Percentiles rank a stretch among this genome's conserved stretches.
phyloP scores from a whole-genome alignment of 64 coral and sea anemone genomes.

The Hydrozoanthus tunicans region DNA sequence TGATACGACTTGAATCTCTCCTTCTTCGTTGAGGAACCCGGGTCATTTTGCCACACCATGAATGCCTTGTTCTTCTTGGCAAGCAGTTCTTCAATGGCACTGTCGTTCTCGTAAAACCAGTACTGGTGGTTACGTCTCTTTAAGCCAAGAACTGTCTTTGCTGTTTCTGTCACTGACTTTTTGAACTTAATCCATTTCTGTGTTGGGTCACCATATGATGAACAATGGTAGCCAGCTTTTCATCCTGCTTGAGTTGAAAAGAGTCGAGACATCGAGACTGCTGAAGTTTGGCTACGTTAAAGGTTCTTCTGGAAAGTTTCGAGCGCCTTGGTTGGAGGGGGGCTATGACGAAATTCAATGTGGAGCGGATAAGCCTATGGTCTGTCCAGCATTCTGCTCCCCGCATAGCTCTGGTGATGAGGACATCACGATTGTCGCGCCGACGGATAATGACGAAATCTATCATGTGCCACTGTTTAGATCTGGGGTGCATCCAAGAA shows the following conservation, averaged over 20 bases:
- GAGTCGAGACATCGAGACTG: neutral
- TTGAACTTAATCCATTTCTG: constrained; percentile 27
- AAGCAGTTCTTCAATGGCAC: neutral
- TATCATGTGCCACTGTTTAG: constrained; percentile 29
- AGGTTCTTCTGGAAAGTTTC: neutral
- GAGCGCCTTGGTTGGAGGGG: neutral
- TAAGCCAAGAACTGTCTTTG: neutral
- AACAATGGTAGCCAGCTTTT: neutral
- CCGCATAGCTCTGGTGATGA: constrained; percentile 28
- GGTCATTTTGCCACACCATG: constrained; percentile 46
- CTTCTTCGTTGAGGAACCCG: neutral
- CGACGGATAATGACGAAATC: constrained; percentile 32
- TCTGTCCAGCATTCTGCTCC: constrained; percentile 31
- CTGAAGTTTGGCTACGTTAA: neutral
- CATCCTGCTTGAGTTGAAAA: neutral
- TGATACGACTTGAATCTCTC: too few relatives aligned
- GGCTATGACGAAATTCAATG: constrained; percentile 6
- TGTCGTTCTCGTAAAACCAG: neutral
- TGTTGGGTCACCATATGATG: neutral
- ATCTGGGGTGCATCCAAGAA: constrained; percentile 44
- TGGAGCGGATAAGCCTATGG: constrained; percentile 2
- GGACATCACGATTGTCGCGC: constrained; percentile 4
- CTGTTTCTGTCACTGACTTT: neutral
- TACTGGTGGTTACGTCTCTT: neutral
- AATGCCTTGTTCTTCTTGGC: constrained; percentile 51